Conservation (phyloP, 1,140 invertebrate genomes). For the Drosophila parvula region DNA sequence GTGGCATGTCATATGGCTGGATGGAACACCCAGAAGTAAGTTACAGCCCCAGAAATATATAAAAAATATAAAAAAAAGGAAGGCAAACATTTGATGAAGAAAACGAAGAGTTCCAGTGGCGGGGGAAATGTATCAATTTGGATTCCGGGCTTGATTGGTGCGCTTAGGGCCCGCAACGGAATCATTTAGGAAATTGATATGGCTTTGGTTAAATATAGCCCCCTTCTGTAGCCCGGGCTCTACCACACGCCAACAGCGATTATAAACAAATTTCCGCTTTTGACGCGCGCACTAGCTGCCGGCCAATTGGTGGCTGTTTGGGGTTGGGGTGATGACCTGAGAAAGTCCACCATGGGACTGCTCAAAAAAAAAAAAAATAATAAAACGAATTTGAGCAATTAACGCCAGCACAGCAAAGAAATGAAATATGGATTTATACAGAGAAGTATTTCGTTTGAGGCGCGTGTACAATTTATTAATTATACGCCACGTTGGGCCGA, state of each 20-base stretch:
- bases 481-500: conserved; percentile 73
- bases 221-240: conserved; percentile 31
- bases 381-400: conserved; percentile 80
- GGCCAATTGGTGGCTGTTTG: not conserved
- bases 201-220: conserved; percentile 51
- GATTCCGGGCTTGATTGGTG: conserved; percentile 67
- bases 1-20: conserved; percentile 77
- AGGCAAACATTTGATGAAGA: conserved; percentile 24
- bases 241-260: conserved; percentile 73
- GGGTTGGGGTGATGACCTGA: conserved; percentile 47
- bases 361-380: too few species aligned
- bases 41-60: conserved; percentile 23
- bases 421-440: conserved; percentile 59
- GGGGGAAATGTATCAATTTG: conserved; percentile 79
- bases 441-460: conserved; percentile 37
- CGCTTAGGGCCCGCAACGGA: conserved; percentile 62
- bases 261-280: conserved; percentile 83
- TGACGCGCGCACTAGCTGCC: conserved; percentile 62
- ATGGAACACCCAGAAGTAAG: conserved; percentile 75
- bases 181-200: conserved; percentile 79
- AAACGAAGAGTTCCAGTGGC: conserved; percentile 12
- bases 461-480: conserved; percentile 77
- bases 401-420: conserved; percentile 57
- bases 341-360: conserved; percentile 70
- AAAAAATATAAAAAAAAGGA: conserved; percentile 2